A percentile compares a stretch with the other conserved stretches of the same genome.
Conservation (phyloP, 2,797 vertebrate species). For the Falco cherrug region DNA sequence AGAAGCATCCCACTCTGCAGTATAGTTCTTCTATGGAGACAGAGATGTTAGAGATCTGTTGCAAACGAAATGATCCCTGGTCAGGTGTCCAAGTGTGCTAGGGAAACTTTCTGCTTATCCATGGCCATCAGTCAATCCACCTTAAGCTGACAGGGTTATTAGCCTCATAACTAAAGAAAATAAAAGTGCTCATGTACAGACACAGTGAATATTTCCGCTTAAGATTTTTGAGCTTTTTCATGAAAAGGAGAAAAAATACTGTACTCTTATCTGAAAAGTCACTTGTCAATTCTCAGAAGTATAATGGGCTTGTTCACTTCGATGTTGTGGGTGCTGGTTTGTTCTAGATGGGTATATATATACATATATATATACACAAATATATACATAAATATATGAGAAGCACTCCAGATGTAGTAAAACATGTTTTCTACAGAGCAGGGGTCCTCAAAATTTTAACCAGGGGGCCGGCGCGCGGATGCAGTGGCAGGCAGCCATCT, state of each 20-base stretch:
- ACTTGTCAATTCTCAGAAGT: neutral
- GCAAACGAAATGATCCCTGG: neutral
- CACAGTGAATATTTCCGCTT: neutral
- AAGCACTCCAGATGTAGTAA: neutral
- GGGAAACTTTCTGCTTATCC: neutral
- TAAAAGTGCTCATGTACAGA: neutral
- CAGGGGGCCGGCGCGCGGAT: too few species aligned
- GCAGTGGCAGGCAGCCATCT: too few species aligned
- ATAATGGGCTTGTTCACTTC: neutral
- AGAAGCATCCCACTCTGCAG: neutral
- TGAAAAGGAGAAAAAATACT: neutral
- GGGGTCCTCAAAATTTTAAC: too few species aligned
- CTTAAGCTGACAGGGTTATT: neutral
- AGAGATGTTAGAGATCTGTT: neutral
- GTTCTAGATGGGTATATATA: neutral
- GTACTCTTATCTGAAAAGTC: neutral
- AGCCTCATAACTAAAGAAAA: slow-evolving; percentile 20
- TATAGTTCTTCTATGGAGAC: neutral
- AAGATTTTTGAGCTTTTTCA: neutral
- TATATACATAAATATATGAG: neutral
- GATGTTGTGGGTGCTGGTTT: neutral
- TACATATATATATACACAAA: neutral
- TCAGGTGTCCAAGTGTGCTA: neutral
- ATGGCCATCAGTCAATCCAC: neutral
- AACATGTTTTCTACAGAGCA: neutral